phyloP scores from a whole-genome alignment of 1,140 invertebrate genomes.

The Coptotermes formosanus region DNA sequence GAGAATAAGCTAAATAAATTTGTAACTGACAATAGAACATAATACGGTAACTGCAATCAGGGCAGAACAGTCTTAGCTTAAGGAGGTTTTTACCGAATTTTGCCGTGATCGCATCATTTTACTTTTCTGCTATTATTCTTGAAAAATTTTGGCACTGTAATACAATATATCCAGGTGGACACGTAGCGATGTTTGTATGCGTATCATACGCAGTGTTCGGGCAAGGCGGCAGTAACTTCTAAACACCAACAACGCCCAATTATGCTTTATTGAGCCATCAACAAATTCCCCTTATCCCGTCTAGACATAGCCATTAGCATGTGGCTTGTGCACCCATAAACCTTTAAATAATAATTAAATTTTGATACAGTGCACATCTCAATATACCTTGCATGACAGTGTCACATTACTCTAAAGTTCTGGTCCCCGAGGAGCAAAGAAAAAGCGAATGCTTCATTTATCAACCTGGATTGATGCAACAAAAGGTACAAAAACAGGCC shows the following conservation, averaged over 20 bases:
- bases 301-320: conserved; percentile 16
- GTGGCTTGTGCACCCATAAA: conserved; percentile 17
- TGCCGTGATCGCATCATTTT: too few species aligned
- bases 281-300: background rate
- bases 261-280: conserved; percentile 25
- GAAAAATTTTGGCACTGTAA: too few species aligned
- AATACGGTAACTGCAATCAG: too few species aligned
- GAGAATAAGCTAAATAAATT: too few species aligned
- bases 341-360: conserved; percentile 29
- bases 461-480: conserved; percentile 17
- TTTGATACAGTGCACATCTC: conserved; percentile 19
- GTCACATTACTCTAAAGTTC: conserved; percentile 26
- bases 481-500: background rate
- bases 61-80: too few species aligned
- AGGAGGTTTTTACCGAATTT: too few species aligned
- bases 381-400: conserved; percentile 16
- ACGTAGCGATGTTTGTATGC: background rate
- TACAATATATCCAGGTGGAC: too few species aligned
- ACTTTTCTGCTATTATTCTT: too few species aligned
- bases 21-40: too few species aligned
- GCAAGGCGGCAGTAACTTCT: background rate
- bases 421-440: conserved; percentile 20
- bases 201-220: background rate
- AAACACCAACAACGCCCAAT: conserved; percentile 22
- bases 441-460: conserved; percentile 20